Conservation (phyloP, 2,888 invertebrate species). For the Drosophila heteroneura region DNA sequence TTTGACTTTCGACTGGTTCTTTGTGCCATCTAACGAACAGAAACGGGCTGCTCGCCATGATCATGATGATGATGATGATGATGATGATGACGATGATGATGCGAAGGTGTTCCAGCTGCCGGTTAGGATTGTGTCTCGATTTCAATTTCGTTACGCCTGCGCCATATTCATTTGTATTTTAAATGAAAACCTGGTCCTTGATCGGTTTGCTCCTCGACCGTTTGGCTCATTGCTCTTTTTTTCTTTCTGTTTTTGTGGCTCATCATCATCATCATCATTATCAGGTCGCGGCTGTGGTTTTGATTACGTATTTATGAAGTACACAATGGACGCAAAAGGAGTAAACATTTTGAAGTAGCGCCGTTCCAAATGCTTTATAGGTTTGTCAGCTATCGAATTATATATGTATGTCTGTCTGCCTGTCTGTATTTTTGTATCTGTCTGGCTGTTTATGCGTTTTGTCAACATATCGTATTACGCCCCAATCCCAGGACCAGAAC, state of each 20-base stretch:
- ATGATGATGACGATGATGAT: conserved; percentile 37
- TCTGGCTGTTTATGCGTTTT: conserved; percentile 60
- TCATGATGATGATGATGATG: conserved; percentile 11
- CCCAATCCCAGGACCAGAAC: conserved; percentile 42
- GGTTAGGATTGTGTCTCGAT: conserved; percentile 69
- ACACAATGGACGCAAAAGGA: conserved; percentile 69
- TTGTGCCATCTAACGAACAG: conserved; percentile 71
- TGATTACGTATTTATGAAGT: conserved; percentile 74
- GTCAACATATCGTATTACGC: conserved; percentile 79
- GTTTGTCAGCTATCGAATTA: conserved; percentile 70
- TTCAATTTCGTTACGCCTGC: conserved; percentile 80
- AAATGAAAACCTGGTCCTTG: conserved; percentile 65
- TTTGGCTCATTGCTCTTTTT: conserved; percentile 24
- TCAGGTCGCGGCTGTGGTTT: conserved; percentile 59
- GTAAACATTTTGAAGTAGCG: conserved; percentile 81
- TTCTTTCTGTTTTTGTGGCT: conserved; percentile 38
- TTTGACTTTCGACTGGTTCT: conserved; percentile 75
- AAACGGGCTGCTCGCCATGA: conserved; percentile 13
- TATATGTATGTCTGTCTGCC: conserved; percentile 13
- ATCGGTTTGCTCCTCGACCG: conserved; percentile 16
- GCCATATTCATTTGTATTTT: conserved; percentile 58
- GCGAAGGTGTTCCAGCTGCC: conserved; percentile 80
- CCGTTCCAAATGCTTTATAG: conserved; percentile 74
- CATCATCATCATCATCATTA: conserved; percentile 27
- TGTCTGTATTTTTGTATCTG: conserved; percentile 13